These are phyloP conservation scores for Sorex araneus DNA, from an alignment of 2,113 vertebrate species.

Conservation along the genomic window DNA sequence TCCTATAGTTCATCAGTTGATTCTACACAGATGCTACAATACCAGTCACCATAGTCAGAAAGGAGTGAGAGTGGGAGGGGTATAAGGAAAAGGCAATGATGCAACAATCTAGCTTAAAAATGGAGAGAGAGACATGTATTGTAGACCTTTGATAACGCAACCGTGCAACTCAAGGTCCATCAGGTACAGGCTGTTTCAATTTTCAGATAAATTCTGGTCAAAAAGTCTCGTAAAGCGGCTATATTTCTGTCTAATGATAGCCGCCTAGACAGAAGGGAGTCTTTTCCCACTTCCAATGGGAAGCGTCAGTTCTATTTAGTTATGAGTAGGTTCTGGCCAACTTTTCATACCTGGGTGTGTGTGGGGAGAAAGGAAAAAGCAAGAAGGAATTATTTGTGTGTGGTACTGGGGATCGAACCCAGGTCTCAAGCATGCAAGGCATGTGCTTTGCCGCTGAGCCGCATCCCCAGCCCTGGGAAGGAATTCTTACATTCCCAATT, in stretches of 20 bases:
- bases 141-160: neutral
- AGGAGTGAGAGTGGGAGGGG: neutral
- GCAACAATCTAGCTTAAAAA: neutral
- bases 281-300: neutral
- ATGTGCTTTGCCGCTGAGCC: no score
- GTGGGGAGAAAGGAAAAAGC: neutral
- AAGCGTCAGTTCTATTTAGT: neutral
- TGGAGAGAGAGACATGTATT: neutral
- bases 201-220: neutral
- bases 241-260: neutral
- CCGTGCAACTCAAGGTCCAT: neutral
- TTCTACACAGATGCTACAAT: neutral
- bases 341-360: neutral
- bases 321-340: neutral
- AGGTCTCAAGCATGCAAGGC: no score
- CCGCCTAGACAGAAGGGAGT: neutral
- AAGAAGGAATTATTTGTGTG: no score
- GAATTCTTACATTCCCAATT: neutral
- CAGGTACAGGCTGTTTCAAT: neutral
- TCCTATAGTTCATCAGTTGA: neutral
- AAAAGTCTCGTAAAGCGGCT: constrained; percentile 13
- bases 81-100: constrained; percentile 3
- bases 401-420: no score
- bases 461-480: neutral
- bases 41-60: neutral